Conservation (phyloP, 2,888 invertebrate genomes). For the Masnerella sp. region DNA sequence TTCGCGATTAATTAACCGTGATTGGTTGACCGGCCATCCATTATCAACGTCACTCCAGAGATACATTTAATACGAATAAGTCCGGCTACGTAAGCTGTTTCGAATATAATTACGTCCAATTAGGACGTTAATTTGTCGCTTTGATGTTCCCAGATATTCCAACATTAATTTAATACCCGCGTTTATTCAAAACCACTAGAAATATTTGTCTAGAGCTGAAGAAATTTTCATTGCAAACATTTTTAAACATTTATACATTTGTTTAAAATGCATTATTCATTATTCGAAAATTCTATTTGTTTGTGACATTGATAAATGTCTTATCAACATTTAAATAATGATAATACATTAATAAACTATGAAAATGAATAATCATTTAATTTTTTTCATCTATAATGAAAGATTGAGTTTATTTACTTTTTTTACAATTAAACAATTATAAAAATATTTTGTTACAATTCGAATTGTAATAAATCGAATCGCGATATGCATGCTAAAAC, state of each 20-base stretch:
- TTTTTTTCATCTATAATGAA: too few relatives aligned
- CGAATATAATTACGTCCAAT: conserved; percentile 53
- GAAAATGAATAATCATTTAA: too few relatives aligned
- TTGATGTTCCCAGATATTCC: conserved; percentile 51
- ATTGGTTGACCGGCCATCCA: conserved; percentile 39
- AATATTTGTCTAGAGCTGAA: conserved; percentile 41
- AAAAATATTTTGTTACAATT: neutral
- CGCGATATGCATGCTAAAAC: conserved; percentile 3
- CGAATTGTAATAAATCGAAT: conserved; percentile 1
- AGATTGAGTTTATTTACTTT: too few relatives aligned
- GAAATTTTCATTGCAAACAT: too few relatives aligned
- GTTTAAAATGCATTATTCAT: too few relatives aligned
- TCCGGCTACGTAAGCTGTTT: conserved; percentile 53
- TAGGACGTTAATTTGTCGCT: conserved; percentile 55
- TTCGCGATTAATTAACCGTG: conserved; percentile 46
- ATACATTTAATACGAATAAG: conserved; percentile 54
- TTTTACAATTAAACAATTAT: too few relatives aligned
- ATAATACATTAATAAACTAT: too few relatives aligned
- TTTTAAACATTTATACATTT: too few relatives aligned
- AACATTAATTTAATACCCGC: conserved; percentile 38
- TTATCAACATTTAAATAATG: too few relatives aligned
- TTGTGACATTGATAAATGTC: too few relatives aligned
- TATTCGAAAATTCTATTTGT: too few relatives aligned
- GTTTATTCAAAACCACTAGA: conserved; percentile 25
- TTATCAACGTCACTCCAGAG: conserved; percentile 46